Evolutionary conservation across 2,113 vertebrate genomes (phyloP), one percentile per base, ranked within the genome.

Genomic region (Eublepharis macularius): DNA sequence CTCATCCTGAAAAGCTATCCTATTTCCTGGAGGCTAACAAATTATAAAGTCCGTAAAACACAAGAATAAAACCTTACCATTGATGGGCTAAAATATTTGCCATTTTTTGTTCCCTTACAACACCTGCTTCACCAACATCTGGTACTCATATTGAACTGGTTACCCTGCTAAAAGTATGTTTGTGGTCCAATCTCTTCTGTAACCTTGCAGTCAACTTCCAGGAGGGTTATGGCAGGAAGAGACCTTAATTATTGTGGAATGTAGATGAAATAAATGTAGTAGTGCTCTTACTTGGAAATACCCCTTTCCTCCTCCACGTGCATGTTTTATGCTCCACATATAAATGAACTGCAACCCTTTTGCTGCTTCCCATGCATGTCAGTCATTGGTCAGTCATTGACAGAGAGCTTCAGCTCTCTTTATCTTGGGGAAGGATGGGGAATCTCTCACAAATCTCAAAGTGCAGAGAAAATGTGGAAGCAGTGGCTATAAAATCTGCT

Each of bases 401-500:
- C 47, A 51, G 29, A 81, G 68, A 41, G 75, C 26, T 34, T 78
- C 51, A 39, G 11, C 63, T 39, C 51, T 51, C 47, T 49, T 19
- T 69, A 29, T 47, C n/a, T 3, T 2, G n/a, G 32, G 29, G 41
- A 41, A 36, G 51, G 4, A 73, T 39, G 34, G 86, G 41, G 68
- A 73, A 65, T 51, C 43, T 78, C 75, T 51, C 51, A 82, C 51
- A 16, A 78, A 82, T 82, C 66, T 78, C 34, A 13, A 39, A 77
- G 32, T 78, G 17, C 43, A 65, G 51, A 83, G 63, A 73, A 77
- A 78, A 49, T 39, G 21, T 78, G 57, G 81, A 79, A 83, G 2
- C 16, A 63, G 54, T 78, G 54, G 76, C 34, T 83, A 72, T 83
- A 78, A 87, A 83, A 87, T 78, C 80, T 47, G 41, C 86, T 63